Conservation (phyloP, 2,888 invertebrate genomes). For the Pollenia angustigena region DNA sequence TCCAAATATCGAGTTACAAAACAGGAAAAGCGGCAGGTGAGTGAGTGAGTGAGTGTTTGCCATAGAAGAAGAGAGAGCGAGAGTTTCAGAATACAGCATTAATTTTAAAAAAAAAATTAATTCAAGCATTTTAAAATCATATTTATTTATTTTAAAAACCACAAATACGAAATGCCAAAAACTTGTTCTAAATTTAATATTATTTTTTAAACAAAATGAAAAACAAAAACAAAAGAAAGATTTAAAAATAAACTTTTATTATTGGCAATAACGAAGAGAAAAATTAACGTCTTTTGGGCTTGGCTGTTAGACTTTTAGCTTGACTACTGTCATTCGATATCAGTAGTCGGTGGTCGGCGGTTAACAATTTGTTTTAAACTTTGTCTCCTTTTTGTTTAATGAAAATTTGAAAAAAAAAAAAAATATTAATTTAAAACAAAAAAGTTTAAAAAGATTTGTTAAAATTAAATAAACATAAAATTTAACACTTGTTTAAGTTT, state of each 20-base stretch:
- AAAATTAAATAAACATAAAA: conserved; percentile 1
- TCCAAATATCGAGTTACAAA: background rate
- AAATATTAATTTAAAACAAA: conserved; percentile 49
- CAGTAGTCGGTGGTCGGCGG: conserved; percentile 56
- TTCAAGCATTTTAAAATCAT: conserved; percentile 5
- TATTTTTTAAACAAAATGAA: conserved; percentile 21
- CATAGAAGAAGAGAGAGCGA: background rate
- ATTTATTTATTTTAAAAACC: conserved; percentile 25
- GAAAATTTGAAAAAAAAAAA: conserved; percentile 24
- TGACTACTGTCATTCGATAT: conserved; percentile 59
- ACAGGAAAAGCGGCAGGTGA: too few relatives aligned
- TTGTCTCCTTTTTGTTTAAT: conserved; percentile 1
- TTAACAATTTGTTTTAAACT: conserved; percentile 57
- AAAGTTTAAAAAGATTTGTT: conserved; percentile 54
- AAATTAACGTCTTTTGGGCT: conserved; percentile 49
- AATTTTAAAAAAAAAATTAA: conserved; percentile 17
- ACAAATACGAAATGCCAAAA: conserved; percentile 39
- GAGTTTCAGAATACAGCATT: conserved; percentile 8
- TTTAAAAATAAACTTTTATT: conserved; percentile 16
- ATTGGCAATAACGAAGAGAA: conserved; percentile 46
- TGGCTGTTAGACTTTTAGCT: conserved; percentile 55
- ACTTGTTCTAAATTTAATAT: conserved; percentile 72
- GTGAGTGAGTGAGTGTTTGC: too few relatives aligned
- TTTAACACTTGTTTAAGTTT: background rate
- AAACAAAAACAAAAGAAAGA: conserved; percentile 39